Evolutionary conservation across 2,888 invertebrate genomes (phyloP).

Genomic region (Xylota segnis): DNA sequence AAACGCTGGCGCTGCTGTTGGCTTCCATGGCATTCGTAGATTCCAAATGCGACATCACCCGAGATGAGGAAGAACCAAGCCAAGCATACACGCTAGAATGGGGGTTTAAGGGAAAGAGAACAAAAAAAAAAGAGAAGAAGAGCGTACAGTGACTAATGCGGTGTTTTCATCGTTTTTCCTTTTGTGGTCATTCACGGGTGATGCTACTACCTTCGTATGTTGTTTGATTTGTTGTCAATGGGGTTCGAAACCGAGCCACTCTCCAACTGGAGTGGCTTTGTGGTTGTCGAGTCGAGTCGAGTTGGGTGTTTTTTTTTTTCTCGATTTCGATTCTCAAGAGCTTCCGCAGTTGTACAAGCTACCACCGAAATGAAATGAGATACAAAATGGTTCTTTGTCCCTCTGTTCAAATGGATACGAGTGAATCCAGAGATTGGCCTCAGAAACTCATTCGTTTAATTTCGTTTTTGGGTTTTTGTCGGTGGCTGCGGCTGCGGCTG

Average conservation of each 20-base stretch:
- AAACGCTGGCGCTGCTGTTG: constrained; percentile 21
- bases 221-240: constrained; percentile 76
- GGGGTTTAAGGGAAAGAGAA: constrained; percentile 21
- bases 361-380: constrained; percentile 62
- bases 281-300: constrained; percentile 32
- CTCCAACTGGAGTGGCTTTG: constrained; percentile 51
- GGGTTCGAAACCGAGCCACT: constrained; percentile 73
- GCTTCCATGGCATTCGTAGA: constrained; percentile 65
- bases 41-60: constrained; percentile 63
- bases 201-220: constrained; percentile 67
- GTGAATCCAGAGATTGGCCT: constrained; percentile 47
- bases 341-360: constrained; percentile 67
- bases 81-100: constrained; percentile 13
- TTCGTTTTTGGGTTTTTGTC: constrained; percentile 65
- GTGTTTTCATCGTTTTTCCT: constrained; percentile 73
- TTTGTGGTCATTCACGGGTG: constrained; percentile 74
- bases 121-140: not conserved
- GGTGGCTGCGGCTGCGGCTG: constrained; percentile 50
- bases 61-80: constrained; percentile 54
- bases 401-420: not conserved
- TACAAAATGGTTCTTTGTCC: constrained; percentile 62
- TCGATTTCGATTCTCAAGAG: constrained; percentile 68
- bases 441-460: constrained; percentile 72
- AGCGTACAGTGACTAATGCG: constrained; percentile 69
- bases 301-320: constrained; percentile 16